phyloP scores from a whole-genome alignment of 2,113 vertebrate species.

The Emberiza fucata region DNA sequence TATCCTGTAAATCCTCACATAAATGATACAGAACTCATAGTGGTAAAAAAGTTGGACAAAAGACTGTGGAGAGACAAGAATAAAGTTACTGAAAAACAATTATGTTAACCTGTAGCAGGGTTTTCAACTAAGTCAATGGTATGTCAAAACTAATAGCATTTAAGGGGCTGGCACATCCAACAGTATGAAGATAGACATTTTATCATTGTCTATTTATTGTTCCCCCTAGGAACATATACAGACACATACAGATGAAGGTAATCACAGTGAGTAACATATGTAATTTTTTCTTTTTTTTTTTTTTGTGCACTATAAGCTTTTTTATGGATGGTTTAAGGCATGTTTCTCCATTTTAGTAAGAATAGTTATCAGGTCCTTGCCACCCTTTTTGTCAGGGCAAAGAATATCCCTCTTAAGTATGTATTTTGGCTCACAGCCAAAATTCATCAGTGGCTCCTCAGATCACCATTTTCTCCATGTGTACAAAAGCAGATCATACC shows the following conservation, averaged over 20 bases:
- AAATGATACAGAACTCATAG: neutral
- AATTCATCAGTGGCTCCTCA: neutral
- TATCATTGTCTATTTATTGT: neutral
- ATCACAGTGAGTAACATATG: neutral
- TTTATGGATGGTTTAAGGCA: neutral
- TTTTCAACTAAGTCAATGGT: neutral
- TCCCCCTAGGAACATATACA: neutral
- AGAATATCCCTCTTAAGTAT: neutral
- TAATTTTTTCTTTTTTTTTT: no score
- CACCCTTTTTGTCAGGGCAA: neutral
- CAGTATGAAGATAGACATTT: neutral
- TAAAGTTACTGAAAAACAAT: neutral
- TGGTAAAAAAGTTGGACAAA: neutral
- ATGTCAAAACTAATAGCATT: neutral
- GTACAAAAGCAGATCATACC: accelerated
- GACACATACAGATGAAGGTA: neutral
- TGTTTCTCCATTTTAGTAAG: neutral
- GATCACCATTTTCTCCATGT: neutral
- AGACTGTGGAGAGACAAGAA: neutral
- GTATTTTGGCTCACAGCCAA: neutral
- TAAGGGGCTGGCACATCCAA: neutral
- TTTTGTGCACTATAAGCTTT: neutral
- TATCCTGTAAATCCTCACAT: neutral
- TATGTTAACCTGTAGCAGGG: neutral
- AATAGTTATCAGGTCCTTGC: neutral